These are phyloP conservation scores for Zaprionus gabonicus DNA, from an alignment of 1,140 invertebrate species.

Conservation along the genomic window DNA sequence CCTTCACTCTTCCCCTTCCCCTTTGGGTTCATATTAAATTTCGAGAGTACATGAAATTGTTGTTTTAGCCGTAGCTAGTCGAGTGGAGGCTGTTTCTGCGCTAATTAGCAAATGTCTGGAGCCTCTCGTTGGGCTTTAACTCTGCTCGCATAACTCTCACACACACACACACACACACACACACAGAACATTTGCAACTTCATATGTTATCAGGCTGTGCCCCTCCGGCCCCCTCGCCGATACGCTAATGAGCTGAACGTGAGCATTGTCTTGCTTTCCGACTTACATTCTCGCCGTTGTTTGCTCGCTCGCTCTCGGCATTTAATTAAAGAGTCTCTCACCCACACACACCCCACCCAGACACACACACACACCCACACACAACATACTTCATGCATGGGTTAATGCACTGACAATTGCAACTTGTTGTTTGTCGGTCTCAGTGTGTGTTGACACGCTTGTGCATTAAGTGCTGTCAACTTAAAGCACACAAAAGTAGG, in stretches of 20 bases:
- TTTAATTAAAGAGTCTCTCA: conserved; percentile 61
- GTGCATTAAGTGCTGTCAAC: conserved; percentile 62
- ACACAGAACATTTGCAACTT: conserved; percentile 31
- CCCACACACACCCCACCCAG: conserved; percentile 10
- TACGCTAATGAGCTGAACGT: conserved; percentile 67
- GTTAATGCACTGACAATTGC: conserved; percentile 71
- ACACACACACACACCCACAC: conserved; percentile 37
- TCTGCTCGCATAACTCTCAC: conserved; percentile 22
- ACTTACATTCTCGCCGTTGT: conserved; percentile 34
- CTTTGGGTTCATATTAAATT: conserved; percentile 31
- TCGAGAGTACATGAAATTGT: conserved; percentile 28
- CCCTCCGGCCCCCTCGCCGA: background rate
- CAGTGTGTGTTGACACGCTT: conserved; percentile 54
- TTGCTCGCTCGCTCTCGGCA: conserved; percentile 30
- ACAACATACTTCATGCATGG: conserved; percentile 29
- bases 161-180: background rate
- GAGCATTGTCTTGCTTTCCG: conserved; percentile 46
- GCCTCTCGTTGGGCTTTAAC: conserved; percentile 28
- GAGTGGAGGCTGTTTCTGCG: conserved; percentile 37
- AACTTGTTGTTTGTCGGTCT: conserved; percentile 33
- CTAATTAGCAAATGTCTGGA: conserved; percentile 57
- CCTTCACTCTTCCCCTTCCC: too few species aligned
- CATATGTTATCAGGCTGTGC: conserved; percentile 16
- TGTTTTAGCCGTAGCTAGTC: conserved; percentile 22
- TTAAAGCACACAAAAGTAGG: conserved; percentile 8